These are phyloP conservation scores for Agrotis segetum DNA, from an alignment of 2,888 invertebrate species.

Conservation along the genomic window DNA sequence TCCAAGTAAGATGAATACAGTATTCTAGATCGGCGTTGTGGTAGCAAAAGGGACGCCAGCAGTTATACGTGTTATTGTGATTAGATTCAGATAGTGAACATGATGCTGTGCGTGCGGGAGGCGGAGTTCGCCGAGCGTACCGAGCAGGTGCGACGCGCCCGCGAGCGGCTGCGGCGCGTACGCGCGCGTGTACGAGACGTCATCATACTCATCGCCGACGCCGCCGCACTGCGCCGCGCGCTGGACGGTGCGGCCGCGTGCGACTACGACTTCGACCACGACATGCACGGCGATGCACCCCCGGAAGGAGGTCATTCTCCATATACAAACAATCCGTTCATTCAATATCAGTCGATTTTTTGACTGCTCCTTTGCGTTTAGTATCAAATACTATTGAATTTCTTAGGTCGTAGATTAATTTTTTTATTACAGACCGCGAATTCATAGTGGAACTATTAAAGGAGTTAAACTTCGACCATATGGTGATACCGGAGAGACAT, in stretches of 20 bases:
- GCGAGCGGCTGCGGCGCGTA: constrained; percentile 74
- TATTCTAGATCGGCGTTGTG: neutral
- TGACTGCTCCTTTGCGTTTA: constrained; percentile 1
- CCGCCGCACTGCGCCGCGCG: constrained; percentile 71
- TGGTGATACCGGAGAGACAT: constrained; percentile 65
- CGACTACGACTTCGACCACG: constrained; percentile 64
- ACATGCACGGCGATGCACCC: constrained; percentile 63
- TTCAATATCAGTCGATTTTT: neutral
- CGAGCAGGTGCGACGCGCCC: constrained; percentile 72
- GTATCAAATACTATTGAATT: constrained; percentile 21
- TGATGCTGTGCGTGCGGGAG: constrained; percentile 80
- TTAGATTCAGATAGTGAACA: constrained; percentile 83
- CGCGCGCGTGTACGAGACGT: constrained; percentile 78
- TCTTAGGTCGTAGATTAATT: constrained; percentile 34
- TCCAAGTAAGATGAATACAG: constrained; percentile 75
- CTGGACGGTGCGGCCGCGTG: constrained; percentile 65
- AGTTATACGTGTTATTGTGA: neutral
- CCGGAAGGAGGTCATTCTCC: constrained; percentile 72
- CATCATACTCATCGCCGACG: constrained; percentile 76
- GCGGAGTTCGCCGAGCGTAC: constrained; percentile 78
- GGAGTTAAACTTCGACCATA: constrained; percentile 75
- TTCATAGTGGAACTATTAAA: constrained; percentile 79
- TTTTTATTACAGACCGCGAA: constrained; percentile 76
- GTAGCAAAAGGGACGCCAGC: neutral
- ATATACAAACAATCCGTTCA: neutral